phyloP scores from a whole-genome alignment of 2,797 vertebrate genomes.

The Podarcis siculus region DNA sequence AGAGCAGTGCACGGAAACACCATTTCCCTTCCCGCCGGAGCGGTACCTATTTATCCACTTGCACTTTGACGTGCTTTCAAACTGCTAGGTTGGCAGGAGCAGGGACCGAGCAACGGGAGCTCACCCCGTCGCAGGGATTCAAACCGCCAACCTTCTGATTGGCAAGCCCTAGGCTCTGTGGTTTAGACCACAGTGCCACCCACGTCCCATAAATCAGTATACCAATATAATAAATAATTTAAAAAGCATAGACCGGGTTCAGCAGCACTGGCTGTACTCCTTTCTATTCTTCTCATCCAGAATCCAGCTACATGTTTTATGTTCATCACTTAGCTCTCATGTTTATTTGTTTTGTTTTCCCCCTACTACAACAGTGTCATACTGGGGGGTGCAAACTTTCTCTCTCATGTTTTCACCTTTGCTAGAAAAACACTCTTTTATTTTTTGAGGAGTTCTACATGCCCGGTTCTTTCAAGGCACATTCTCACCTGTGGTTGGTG shows the following conservation, averaged over 20 bases:
- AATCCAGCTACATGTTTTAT: conserved; percentile 26
- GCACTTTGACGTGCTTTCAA: too few species aligned
- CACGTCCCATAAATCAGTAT: too few species aligned
- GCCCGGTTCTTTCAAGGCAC: conserved; percentile 27
- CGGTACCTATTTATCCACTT: too few species aligned
- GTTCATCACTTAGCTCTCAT: neutral
- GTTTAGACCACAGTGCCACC: too few species aligned
- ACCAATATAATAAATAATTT: too few species aligned
- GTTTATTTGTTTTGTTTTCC: conserved; percentile 22
- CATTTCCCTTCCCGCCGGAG: too few species aligned
- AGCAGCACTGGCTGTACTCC: neutral
- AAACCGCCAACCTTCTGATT: too few species aligned
- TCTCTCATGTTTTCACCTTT: conserved; percentile 25
- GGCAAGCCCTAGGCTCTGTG: too few species aligned
- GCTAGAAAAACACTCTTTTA: conserved; percentile 6
- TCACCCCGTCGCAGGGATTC: too few species aligned
- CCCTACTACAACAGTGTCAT: neutral
- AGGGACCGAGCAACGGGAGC: too few species aligned
- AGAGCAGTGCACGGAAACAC: too few species aligned
- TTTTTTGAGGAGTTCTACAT: conserved; percentile 17
- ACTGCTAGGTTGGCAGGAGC: too few species aligned
- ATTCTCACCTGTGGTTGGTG: conserved; percentile 38
- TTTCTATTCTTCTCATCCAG: neutral
- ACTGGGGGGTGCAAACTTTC: neutral
- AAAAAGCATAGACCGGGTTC: neutral